Evolutionary conservation across 1,140 invertebrate species (phyloP), one percentile per base, ranked within the genome.

Genomic region (Alviniconcha marisindica): DNA sequence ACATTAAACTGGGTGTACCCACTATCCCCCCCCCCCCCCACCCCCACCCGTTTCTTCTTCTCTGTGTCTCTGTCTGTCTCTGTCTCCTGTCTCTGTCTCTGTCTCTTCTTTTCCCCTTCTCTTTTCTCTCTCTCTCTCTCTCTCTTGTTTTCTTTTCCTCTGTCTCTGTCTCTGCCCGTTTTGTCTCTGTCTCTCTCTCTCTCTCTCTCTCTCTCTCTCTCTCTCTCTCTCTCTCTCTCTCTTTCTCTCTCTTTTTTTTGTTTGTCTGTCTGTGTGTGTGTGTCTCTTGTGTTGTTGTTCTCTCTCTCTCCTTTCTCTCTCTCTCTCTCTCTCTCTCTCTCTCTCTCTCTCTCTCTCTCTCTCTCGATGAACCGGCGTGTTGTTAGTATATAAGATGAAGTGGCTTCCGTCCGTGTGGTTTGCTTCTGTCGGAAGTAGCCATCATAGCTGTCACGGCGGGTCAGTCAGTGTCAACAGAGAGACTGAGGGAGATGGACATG

Each of bases 161-260:
- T n/a, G 7, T 24, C 14, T 60, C n/a, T n/a, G 21, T 0, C 78
- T 60, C 54, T 21, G 0, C 31, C 33, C 24, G 1, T 38, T 63
- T 18, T 38, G 15, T 63, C 78, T 80, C n/a, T 63, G 15, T 60
- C 56, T 63, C 24, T 51, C 36, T 80, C 18, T 31, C 5, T 63
- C 51, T 60, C 18, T 63, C 24, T 69, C 1, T 81, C 60, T 42
- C 31, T 40, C 31, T 51, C 10, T 69, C 21, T 81, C 60, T 69
- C n/a, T 33, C 36, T 81, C 36, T 69, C 14, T 69, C 36, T 66
- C 33, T 42, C 54, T 81, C 60, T 38, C 24, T n/a, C 42, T 69
- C 33, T 36, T 36, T 7, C 14, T 33, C 63, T 69, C 15, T 36
- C 44, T 24, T 74, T 21, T 44, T 21, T 44, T 21, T 74, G 18